Evolutionary conservation across 2,888 invertebrate species (phyloP).

Genomic region (Lycophotia porphyrea): DNA sequence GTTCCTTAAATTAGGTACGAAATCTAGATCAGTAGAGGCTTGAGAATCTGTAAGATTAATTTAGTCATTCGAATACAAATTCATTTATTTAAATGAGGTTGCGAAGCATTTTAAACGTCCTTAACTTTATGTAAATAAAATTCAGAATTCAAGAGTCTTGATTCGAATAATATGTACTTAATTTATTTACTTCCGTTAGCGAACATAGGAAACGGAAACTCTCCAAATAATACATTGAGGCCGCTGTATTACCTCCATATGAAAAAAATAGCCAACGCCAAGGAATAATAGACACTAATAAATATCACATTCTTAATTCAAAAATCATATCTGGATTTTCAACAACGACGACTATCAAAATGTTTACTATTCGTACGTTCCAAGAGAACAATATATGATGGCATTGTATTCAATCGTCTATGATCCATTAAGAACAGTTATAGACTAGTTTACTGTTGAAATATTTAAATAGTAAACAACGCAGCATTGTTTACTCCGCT

Average conservation of each 20-base stretch:
- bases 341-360: neutral
- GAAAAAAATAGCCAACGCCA: neutral
- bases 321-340: neutral
- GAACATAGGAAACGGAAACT: neutral
- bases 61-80: neutral
- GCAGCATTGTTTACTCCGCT: slow-evolving; percentile 13
- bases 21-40: neutral
- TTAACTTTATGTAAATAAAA: neutral
- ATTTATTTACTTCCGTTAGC: neutral
- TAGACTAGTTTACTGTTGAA: slow-evolving; percentile 14
- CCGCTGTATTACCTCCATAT: neutral
- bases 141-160: neutral
- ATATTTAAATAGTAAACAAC: slow-evolving; percentile 34
- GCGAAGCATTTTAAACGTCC: neutral
- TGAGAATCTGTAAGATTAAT: neutral
- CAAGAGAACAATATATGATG: neutral
- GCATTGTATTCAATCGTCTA: neutral
- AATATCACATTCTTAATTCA: neutral
- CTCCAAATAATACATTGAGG: neutral
- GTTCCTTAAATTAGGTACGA: slow-evolving; percentile 21
- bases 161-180: neutral
- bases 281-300: neutral
- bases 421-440: neutral
- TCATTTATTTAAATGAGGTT: neutral
- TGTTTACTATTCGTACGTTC: neutral